Percentiles rank a stretch among this genome's conserved stretches.
Evolutionary conservation across 2,888 invertebrate genomes (phyloP).

Genomic region (Pammene aurita): DNA sequence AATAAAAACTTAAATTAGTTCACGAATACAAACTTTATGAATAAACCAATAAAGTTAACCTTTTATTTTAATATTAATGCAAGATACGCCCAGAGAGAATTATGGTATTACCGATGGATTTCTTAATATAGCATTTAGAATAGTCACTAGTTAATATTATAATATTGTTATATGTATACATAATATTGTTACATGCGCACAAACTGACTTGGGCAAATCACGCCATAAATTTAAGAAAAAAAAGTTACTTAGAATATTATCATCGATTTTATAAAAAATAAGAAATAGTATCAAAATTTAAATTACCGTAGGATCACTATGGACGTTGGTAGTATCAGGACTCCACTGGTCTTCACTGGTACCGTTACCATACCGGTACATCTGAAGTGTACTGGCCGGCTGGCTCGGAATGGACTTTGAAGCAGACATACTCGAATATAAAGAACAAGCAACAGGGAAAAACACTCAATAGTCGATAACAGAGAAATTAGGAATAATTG

Average conservation of each 20-base stretch:
- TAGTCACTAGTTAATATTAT: too few species aligned
- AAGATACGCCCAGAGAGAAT: too few species aligned
- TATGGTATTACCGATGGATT: too few species aligned
- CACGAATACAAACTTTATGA: background rate
- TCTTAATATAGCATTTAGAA: too few species aligned
- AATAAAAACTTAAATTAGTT: conserved; percentile 40
- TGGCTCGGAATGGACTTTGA: conserved; percentile 44
- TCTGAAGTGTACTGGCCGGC: conserved; percentile 39
- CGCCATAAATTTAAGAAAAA: too few species aligned
- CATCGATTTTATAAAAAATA: background rate
- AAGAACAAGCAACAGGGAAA: conserved; percentile 26
- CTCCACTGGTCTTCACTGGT: conserved; percentile 52
- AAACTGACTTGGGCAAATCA: too few species aligned
- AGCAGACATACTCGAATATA: conserved; percentile 44
- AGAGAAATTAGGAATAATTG: conserved; percentile 3
- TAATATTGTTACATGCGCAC: too few species aligned
- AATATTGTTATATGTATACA: too few species aligned
- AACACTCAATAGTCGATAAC: conserved; percentile 22
- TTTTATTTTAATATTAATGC: too few species aligned
- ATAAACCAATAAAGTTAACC: background rate
- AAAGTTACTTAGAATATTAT: too few species aligned
- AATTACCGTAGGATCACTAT: conserved; percentile 24
- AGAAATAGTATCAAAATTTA: background rate
- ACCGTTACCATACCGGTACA: conserved; percentile 40
- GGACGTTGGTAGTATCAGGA: conserved; percentile 43